Base-by-base conservation (phyloP, 2,113 vertebrate genomes). In the Tyto alba region DNA sequence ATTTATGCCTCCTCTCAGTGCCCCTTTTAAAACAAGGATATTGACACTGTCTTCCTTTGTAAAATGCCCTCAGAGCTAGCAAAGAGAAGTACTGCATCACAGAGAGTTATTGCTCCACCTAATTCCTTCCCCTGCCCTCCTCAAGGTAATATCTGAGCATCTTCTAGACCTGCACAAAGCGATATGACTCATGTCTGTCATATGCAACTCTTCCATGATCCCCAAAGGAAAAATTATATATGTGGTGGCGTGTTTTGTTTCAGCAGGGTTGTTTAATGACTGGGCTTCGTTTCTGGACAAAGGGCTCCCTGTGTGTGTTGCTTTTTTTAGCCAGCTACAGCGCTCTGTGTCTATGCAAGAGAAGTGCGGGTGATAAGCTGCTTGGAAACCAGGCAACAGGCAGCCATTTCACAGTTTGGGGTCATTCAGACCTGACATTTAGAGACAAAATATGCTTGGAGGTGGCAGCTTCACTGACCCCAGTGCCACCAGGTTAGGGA, bases 381-480 rank as follows among this genome's bases (percentile, higher is more conserved):
- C 81, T 79, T 11, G 17, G 93, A 89, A 96, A 79, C 48, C 43
- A 93, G 57, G 94, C 80, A 89, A 75, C 93, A 88, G 47, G 80
- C 59, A 86, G 64, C 36, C 23, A 30, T 72, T 75, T 60, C 60
- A 63, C 67, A 50, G 27, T 2, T 10, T 68, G 89, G 59, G 79
- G 64, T 18, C 77, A 63, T 17, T 38, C 84, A 67, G 47, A 47
- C 18, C 48, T 87, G 89, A 59, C 80, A 75, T 63, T 74, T 55
- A 60, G 45, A 87, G 57, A 66, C 36, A 82, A 82, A 88, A 63
- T 3, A 7, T 9, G 9, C 56, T 62, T 29, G 38, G 71, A 64
- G 41, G 34, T 71, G 48, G 32, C 43, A 56, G 26, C 57, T 78
- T 56, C 55, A 22, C 69, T 3, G 7, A 55, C 56, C 10, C 40